Evolutionary conservation across 2,888 invertebrate species (phyloP).

Genomic region (Xestia sexstrigata): DNA sequence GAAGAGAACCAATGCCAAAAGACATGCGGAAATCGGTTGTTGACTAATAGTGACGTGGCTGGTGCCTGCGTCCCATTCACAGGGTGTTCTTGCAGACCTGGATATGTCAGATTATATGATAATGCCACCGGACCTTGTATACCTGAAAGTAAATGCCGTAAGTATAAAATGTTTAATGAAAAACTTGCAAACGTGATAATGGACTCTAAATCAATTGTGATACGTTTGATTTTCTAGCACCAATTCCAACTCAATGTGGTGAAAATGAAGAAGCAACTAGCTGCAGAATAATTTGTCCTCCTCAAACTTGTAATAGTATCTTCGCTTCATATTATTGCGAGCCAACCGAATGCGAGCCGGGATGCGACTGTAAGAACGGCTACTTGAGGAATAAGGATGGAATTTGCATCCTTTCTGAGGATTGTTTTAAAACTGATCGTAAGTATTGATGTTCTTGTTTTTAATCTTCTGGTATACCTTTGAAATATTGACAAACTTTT

Average conservation of each 20-base stretch:
- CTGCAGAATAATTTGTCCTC: constrained; percentile 60
- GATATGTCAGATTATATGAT: constrained; percentile 30
- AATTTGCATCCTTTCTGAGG: constrained; percentile 26
- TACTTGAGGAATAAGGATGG: constrained; percentile 53
- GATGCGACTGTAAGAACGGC: constrained; percentile 59
- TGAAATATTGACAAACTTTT: neutral
- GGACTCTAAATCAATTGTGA: neutral
- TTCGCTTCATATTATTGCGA: constrained; percentile 24
- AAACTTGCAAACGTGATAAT: neutral
- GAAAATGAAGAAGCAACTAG: constrained; percentile 58
- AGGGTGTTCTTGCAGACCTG: constrained; percentile 40
- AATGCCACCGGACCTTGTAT: constrained; percentile 53
- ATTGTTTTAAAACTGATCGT: constrained; percentile 41
- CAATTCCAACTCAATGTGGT: constrained; percentile 59
- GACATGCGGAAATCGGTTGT: constrained; percentile 49
- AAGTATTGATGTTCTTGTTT: constrained; percentile 4
- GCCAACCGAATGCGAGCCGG: constrained; percentile 45
- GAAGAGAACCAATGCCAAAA: constrained; percentile 41
- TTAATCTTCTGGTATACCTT: no score
- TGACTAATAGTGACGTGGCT: neutral
- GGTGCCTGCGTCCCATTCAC: constrained; percentile 46
- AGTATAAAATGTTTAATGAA: neutral
- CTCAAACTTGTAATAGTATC: constrained; percentile 62
- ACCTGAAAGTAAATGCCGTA: constrained; percentile 25
- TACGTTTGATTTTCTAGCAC: constrained; percentile 31